phyloP scores from a whole-genome alignment of 1,140 invertebrate genomes.

The Nasonia longicornis region DNA sequence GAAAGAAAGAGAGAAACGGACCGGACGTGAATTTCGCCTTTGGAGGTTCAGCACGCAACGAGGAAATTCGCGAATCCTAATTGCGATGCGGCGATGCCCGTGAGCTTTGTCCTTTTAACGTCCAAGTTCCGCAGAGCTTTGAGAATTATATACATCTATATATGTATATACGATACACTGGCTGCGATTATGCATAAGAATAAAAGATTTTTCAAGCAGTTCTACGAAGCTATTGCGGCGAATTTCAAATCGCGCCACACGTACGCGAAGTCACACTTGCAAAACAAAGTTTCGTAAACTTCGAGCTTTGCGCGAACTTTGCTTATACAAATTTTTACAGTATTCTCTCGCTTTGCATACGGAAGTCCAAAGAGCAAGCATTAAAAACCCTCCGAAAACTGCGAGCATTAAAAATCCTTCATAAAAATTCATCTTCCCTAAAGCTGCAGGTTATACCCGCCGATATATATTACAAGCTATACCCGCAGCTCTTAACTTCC shows the following conservation, averaged over 20 bases:
- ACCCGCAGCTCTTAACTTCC: too few relatives aligned
- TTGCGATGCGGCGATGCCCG: not conserved
- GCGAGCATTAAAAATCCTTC: not conserved
- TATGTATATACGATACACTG: too few relatives aligned
- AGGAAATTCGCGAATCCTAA: not conserved
- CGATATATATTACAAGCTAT: too few relatives aligned
- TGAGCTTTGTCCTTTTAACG: not conserved
- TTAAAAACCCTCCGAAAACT: not conserved
- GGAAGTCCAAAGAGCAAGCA: too few relatives aligned
- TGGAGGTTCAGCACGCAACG: not conserved
- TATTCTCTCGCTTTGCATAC: not conserved
- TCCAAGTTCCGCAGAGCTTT: not conserved
- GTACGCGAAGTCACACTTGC: too few relatives aligned
- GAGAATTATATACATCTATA: too few relatives aligned
- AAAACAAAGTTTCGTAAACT: not conserved
- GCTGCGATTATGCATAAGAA: too few relatives aligned
- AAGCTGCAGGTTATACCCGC: too few relatives aligned
- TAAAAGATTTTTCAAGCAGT: too few relatives aligned
- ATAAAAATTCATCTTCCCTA: not conserved
- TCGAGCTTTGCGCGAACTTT: not conserved
- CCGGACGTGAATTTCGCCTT: not conserved
- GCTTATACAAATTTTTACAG: not conserved
- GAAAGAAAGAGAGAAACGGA: not conserved
- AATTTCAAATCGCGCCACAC: too few relatives aligned
- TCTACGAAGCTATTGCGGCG: too few relatives aligned